phyloP scores from a whole-genome alignment of 2,113 vertebrate species.

The Leptocoma aspasia region DNA sequence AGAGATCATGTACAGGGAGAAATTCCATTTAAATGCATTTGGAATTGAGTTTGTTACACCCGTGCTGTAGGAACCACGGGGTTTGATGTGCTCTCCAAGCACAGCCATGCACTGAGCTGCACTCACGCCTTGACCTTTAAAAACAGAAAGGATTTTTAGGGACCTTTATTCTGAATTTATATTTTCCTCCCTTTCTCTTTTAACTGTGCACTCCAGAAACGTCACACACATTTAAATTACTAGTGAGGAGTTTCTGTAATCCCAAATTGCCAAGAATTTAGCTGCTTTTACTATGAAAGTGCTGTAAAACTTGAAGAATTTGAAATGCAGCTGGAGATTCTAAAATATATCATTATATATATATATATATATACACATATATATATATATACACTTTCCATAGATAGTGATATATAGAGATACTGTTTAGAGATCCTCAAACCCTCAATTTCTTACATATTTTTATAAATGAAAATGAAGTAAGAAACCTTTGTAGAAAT shows the following conservation, averaged over 20 bases:
- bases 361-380: no score
- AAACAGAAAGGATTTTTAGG: neutral
- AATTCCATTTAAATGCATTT: neutral
- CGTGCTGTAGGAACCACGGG: rapidly evolving
- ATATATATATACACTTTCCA: no score
- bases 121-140: neutral
- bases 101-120: neutral
- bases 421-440: neutral
- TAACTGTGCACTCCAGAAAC: neutral
- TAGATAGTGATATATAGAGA: neutral
- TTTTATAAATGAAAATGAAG: no score
- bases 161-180: neutral
- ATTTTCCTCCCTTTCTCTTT: neutral
- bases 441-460: neutral
- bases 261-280: neutral
- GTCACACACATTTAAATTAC: neutral
- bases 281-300: neutral
- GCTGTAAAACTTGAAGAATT: neutral
- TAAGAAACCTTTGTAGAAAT: neutral
- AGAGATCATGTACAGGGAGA: neutral
- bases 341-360: neutral
- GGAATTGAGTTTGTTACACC: neutral
- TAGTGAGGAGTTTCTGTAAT: neutral
- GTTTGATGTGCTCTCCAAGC: neutral
- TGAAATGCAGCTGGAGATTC: neutral